These are phyloP conservation scores for Myxocyprinus asiaticus DNA, from an alignment of 2,113 vertebrate genomes.

Conservation along the genomic window DNA sequence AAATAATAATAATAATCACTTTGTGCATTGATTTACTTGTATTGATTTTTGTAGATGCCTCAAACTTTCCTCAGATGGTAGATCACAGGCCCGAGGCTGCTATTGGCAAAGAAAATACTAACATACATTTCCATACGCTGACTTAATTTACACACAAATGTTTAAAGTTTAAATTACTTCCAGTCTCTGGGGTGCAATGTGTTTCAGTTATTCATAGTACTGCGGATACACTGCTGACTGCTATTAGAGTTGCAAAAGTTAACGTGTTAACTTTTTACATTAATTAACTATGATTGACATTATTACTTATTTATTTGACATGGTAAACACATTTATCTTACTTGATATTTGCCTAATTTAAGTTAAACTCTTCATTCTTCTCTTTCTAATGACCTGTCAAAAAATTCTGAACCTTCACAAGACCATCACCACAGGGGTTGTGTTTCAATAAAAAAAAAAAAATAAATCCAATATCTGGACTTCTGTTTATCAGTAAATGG, in stretches of 20 bases:
- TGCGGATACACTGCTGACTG: too few species aligned
- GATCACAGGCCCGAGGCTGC: background rate
- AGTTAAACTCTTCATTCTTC: too few species aligned
- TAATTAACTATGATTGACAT: background rate
- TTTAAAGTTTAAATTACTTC: background rate
- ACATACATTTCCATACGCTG: background rate
- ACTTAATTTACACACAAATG: background rate
- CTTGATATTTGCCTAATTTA: background rate
- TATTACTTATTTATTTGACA: background rate
- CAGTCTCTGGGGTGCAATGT: background rate
- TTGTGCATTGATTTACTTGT: background rate
- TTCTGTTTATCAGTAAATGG: too few species aligned
- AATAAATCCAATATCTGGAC: too few species aligned
- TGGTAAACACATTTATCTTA: background rate
- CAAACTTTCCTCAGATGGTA: background rate
- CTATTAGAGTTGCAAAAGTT: background rate
- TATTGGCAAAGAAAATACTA: background rate
- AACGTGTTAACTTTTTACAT: background rate
- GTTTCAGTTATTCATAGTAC: background rate
- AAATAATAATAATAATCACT: too few species aligned
- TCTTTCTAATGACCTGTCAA: too few species aligned
- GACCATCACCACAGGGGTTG: too few species aligned
- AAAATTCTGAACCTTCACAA: too few species aligned
- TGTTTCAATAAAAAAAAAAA: too few species aligned
- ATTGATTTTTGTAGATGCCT: conserved; percentile 3